A percentile compares a stretch with the other conserved stretches of the same genome.
These are phyloP conservation scores for Tipula unca DNA, from an alignment of 2,888 invertebrate species.

Conservation along the genomic window DNA sequence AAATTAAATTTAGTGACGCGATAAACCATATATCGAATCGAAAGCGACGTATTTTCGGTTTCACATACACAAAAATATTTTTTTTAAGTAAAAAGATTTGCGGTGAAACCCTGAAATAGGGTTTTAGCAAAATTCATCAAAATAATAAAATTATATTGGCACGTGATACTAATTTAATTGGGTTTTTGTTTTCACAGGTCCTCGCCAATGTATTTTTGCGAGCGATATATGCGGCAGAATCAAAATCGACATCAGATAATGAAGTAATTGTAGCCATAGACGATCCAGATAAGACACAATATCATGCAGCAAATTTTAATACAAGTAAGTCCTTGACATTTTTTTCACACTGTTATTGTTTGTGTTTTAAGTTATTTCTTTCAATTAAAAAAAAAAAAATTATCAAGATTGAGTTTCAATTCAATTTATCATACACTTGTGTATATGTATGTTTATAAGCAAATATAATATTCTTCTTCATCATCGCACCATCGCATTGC, in stretches of 20 bases:
- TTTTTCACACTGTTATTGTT: background rate
- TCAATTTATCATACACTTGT: background rate
- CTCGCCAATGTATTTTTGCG: conserved; percentile 41
- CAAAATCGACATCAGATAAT: conserved; percentile 39
- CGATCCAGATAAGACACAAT: conserved; percentile 66
- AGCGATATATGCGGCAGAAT: conserved; percentile 31
- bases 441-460: background rate
- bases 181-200: conserved; percentile 34
- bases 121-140: too few species aligned
- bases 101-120: background rate
- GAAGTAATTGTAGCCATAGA: conserved; percentile 64
- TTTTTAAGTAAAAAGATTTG: too few species aligned
- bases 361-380: background rate
- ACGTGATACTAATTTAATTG: background rate
- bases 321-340: conserved; percentile 51
- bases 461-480: background rate
- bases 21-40: too few species aligned
- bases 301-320: conserved; percentile 66
- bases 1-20: background rate
- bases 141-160: too few species aligned
- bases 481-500: background rate
- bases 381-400: background rate
- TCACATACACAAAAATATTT: too few species aligned
- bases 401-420: background rate
- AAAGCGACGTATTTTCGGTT: too few species aligned